Evolutionary conservation across 2,888 invertebrate species (phyloP).

Genomic region (Drosophila buzzatii): DNA sequence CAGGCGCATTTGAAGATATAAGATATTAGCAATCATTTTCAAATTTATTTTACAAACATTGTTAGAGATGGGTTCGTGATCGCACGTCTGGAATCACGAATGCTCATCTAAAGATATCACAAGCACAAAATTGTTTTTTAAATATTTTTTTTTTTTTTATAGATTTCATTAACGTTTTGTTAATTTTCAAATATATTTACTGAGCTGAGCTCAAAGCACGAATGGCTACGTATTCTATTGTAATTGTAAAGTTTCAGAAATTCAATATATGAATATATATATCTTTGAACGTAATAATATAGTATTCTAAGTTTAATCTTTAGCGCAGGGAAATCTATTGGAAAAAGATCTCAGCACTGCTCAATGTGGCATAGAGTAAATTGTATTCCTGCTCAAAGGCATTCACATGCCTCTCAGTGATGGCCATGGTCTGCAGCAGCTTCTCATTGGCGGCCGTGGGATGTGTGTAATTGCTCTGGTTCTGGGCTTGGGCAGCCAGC

Average conservation of each 20-base stretch:
- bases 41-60: not conserved
- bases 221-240: not conserved
- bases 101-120: not conserved
- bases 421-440: slow-evolving; percentile 95
- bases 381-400: slow-evolving; percentile 94
- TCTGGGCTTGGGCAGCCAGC: slow-evolving; percentile 87
- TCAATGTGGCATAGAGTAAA: slow-evolving; percentile 95
- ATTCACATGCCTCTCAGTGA: slow-evolving; percentile 94
- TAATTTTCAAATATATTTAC: not conserved
- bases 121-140: not conserved
- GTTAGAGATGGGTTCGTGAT: not conserved
- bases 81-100: not conserved
- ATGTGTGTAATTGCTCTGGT: slow-evolving; percentile 38
- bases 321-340: slow-evolving; percentile 85
- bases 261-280: not conserved
- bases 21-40: not conserved
- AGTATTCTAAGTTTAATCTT: not conserved
- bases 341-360: slow-evolving; percentile 98
- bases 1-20: not conserved
- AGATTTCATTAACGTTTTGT: not conserved
- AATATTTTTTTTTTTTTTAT: not conserved
- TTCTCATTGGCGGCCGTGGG: slow-evolving; percentile 87
- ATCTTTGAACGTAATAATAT: not conserved
- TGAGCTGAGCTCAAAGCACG: not conserved
- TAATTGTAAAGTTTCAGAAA: not conserved